A percentile compares a stretch with the other conserved stretches of the same genome.
Evolutionary conservation across 1,140 invertebrate genomes (phyloP).

Genomic region (Micrasema minimum): DNA sequence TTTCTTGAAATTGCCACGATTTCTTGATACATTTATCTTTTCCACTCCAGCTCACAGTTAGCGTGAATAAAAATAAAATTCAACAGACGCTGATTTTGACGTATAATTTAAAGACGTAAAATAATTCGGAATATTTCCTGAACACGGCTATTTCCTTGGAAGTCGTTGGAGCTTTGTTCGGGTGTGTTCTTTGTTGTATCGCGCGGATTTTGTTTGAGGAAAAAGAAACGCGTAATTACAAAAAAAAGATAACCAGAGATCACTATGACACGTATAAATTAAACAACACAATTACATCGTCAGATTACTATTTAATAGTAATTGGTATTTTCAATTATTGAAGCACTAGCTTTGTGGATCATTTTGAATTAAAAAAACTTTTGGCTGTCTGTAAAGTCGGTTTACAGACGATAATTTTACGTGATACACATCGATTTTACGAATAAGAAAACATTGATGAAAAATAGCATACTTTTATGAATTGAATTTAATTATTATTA

Average conservation of each 20-base stretch:
- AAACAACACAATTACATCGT: constrained; percentile 20
- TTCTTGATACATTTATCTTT: constrained; percentile 36
- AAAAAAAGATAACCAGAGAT: constrained; percentile 4
- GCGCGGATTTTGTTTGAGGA: constrained; percentile 22
- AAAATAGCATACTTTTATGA: too few species aligned
- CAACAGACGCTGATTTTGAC: constrained; percentile 40
- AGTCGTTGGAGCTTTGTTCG: not conserved
- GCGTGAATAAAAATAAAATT: constrained; percentile 29
- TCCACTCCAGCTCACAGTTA: constrained; percentile 11
- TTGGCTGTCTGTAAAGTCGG: too few species aligned
- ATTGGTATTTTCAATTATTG: too few species aligned
- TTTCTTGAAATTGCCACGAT: constrained; percentile 29
- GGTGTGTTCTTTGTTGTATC: constrained; percentile 29
- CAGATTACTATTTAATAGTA: too few species aligned
- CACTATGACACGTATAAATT: constrained; percentile 13
- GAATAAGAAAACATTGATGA: too few species aligned
- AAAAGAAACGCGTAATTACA: constrained; percentile 23
- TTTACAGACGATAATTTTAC: too few species aligned
- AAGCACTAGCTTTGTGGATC: too few species aligned
- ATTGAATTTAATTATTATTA: too few species aligned
- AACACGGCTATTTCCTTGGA: constrained; percentile 23
- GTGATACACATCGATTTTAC: too few species aligned
- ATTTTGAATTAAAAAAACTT: too few species aligned
- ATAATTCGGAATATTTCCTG: constrained; percentile 36
- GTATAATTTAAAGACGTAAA: constrained; percentile 43